Evolutionary conservation across 2,797 vertebrate genomes (phyloP), one percentile per base, ranked within the genome.

Genomic region (Muraenolepis orangiensis): DNA sequence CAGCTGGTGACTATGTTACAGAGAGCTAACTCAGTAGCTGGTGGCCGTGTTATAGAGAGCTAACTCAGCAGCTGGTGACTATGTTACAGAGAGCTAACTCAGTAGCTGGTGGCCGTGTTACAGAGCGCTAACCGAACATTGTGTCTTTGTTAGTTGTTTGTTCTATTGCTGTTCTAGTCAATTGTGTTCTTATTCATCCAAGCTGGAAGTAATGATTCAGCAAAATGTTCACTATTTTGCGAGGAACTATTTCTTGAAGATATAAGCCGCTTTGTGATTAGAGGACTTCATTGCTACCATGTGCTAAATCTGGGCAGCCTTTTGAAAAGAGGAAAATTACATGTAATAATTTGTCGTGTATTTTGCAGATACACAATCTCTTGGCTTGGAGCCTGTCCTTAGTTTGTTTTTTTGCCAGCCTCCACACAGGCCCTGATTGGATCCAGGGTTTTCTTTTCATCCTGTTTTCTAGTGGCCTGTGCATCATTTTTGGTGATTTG

Each of bases 401-500:
- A n/a, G n/a, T n/a, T n/a, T 70, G 67, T 64, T 32, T 42, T 72
- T 67, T 66, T 32, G 6, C 36, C 31, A 61, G 26, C 69, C 29
- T 31, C 36, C 77, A 42, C 10, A 72, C 26, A 61, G 64, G 23
- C 57, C 77, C 77, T 70, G 57, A 77, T 74, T 76, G 6, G n/a
- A 73, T 83, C 70, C 18, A n/a, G 46, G 40, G 2, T 38, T 29
- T 12, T 69, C 72, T 73, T 81, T 73, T 29, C 68, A 74, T 16
- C 30, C 51, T 66, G 69, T 51, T 40, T 70, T n/a, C n/a, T 23
- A 7, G 46, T 57, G 23, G 46, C 69, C 36, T 12, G 66, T 29
- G 32, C 38, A 30, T n/a, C 32, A 57, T 70, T 72, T 75, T 20
- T 77, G 68, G 68, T 57, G 30, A 61, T 12, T 46, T 18, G 42